Base-by-base conservation (phyloP, 2,797 vertebrate species). In the Sebastes oblongus region DNA sequence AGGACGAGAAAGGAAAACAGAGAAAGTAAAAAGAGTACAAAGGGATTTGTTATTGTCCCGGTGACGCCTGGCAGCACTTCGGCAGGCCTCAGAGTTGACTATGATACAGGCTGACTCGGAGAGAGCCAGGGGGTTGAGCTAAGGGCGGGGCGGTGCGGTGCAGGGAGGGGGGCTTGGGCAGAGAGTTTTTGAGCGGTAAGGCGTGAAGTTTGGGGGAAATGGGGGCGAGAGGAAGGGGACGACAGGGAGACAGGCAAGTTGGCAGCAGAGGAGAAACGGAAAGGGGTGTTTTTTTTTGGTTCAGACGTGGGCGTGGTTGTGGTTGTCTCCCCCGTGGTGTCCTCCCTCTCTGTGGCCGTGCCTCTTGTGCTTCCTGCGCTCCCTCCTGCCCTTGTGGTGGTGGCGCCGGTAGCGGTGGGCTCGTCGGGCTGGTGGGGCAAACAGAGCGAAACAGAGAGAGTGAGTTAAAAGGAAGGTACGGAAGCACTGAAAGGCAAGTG, bases 311-410 rank as follows among this genome's bases (percentile, higher is more conserved):
- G 9, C 80, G 75, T 91, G 93, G 89, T 79, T 89, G 78, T 92
- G 95, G 83, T 88, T 91, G 73, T 94, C 93, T 72, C 90, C 90
- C 61, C 90, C 93, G 71, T 92, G 94, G 89, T 87, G 92, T 8
- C 93, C 91, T 14, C 93, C 91, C 77, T 92, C 93, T 83, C 95
- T 92, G 82, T 94, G 94, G 79, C 93, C 92, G 29, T 96, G 96
- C 88, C 92, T 94, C 94, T 92, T 96, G 94, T 96, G 97, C 97
- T 97, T 99, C 87, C 97, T 95, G 92, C 96, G 96, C 91, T 99
- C 97, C 86, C 97, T 97, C 89, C 90, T 96, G n/a, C 95, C 93
- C 94, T 97, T 97, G 95, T 96, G 97, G 89, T 95, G 97, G 85
- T 95, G 97, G 77, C 98, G 96, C 50, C 97, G 95, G 82, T 95